A percentile compares a stretch with the other conserved stretches of the same genome.
Evolutionary conservation across 2,113 vertebrate genomes (phyloP).

Genomic region (Triplophysa siluroides): DNA sequence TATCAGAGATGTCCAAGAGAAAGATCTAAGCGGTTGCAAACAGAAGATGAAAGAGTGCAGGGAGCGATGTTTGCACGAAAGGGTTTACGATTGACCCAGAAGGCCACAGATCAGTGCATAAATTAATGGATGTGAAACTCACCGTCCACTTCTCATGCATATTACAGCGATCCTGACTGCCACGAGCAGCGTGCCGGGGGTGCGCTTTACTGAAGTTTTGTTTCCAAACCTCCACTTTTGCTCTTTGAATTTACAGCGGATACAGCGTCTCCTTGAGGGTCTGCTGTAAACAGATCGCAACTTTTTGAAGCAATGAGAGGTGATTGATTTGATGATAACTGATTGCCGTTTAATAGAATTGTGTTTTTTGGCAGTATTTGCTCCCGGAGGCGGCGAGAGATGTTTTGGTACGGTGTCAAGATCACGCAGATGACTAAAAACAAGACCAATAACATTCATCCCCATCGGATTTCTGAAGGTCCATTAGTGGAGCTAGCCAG

Average conservation of each 20-base stretch:
- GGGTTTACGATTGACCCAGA: conserved; percentile 42
- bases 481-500: conserved; percentile 62
- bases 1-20: conserved; percentile 48
- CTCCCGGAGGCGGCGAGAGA: conserved; percentile 43
- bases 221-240: conserved; percentile 18
- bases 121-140: conserved; percentile 49
- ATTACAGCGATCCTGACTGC: conserved; percentile 45
- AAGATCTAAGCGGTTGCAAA: conserved; percentile 46
- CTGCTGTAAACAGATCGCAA: neutral
- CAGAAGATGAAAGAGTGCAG: conserved; percentile 44
- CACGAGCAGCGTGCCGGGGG: neutral
- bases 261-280: neutral
- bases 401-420: conserved; percentile 54
- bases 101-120: conserved; percentile 52
- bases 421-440: conserved; percentile 59
- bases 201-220: conserved; percentile 5
- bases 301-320: neutral
- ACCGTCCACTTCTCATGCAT: conserved; percentile 57
- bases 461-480: conserved; percentile 50
- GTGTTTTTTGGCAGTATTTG: conserved; percentile 40
- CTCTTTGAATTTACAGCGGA: neutral
- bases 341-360: conserved; percentile 25
- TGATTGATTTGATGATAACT: neutral
- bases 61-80: conserved; percentile 42
- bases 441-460: conserved; percentile 58